Conservation (phyloP, 2,797 vertebrate species). For the Chelmon rostratus region DNA sequence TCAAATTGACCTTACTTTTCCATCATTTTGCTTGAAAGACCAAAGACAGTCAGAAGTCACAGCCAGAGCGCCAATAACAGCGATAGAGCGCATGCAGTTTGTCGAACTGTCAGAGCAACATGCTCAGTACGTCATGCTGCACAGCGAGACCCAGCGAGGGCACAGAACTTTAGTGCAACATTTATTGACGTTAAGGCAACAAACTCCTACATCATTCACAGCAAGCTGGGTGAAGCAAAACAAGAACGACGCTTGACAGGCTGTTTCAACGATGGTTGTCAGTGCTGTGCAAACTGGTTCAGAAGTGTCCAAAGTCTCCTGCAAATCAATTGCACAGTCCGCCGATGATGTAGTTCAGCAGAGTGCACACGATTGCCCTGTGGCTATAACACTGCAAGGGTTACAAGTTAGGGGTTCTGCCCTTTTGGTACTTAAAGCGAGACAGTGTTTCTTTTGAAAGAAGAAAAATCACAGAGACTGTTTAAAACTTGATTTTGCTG, state of each 20-base stretch:
- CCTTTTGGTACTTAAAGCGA: not conserved
- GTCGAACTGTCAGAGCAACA: slow-evolving; percentile 19
- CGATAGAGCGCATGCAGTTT: not conserved
- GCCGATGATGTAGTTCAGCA: not conserved
- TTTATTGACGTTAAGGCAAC: slow-evolving; percentile 39
- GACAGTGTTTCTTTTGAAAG: not conserved
- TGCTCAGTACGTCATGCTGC: not conserved
- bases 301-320: not conserved
- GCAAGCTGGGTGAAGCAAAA: slow-evolving; percentile 2
- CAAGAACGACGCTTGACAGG: not conserved
- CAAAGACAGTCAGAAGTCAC: not conserved
- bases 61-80: not conserved
- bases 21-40: slow-evolving; percentile 25
- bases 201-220: slow-evolving; percentile 35
- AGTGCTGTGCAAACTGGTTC: slow-evolving; percentile 1
- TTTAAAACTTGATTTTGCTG: not conserved
- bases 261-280: not conserved
- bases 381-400: not conserved
- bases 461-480: not conserved
- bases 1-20: slow-evolving; percentile 10
- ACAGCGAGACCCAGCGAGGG: not conserved
- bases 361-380: not conserved
- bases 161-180: slow-evolving; percentile 26
- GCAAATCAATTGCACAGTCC: not conserved
- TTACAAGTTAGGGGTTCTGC: not conserved